Conservation (phyloP, 2,113 vertebrate genomes). For the Colaptes auratus region DNA sequence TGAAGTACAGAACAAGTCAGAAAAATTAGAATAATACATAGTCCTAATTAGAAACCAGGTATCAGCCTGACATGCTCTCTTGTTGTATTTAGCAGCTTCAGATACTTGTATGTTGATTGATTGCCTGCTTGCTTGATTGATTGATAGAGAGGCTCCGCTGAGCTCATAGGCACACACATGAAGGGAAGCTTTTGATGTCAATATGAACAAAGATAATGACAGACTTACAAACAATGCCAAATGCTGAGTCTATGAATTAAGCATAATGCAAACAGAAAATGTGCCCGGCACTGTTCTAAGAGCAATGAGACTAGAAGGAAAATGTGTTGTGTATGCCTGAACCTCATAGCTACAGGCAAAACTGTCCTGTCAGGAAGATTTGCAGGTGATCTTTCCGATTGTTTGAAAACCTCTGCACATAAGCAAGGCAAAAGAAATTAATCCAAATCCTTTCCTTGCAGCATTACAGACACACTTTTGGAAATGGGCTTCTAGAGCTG, state of each 20-base stretch:
- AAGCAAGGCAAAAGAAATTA: constrained; percentile 15
- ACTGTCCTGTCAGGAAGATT: constrained; percentile 38
- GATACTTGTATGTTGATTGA: constrained; percentile 32
- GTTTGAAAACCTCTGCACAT: constrained; percentile 14
- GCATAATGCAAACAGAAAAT: constrained; percentile 29
- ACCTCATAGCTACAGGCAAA: constrained; percentile 41
- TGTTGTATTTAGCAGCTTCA: constrained; percentile 48
- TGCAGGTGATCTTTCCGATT: constrained; percentile 52
- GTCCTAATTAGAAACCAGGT: constrained; percentile 65
- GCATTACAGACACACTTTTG: neutral
- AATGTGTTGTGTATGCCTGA: constrained; percentile 13
- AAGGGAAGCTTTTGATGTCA: constrained; percentile 57
- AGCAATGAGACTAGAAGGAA: neutral
- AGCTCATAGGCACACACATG: constrained; percentile 14
- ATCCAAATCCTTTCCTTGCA: neutral
- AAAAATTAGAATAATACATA: constrained; percentile 68
- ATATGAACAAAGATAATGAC: constrained; percentile 65
- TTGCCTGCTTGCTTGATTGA: constrained; percentile 57
- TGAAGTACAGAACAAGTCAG: constrained; percentile 29
- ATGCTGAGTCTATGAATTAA: constrained; percentile 33
- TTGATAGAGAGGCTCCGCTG: constrained; percentile 45
- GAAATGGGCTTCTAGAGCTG: neutral
- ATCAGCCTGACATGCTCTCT: constrained; percentile 41
- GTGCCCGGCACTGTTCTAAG: neutral
- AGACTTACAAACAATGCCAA: constrained; percentile 68